Evolutionary conservation across 2,888 invertebrate species (phyloP).

Genomic region (Chrysodeixis includens): DNA sequence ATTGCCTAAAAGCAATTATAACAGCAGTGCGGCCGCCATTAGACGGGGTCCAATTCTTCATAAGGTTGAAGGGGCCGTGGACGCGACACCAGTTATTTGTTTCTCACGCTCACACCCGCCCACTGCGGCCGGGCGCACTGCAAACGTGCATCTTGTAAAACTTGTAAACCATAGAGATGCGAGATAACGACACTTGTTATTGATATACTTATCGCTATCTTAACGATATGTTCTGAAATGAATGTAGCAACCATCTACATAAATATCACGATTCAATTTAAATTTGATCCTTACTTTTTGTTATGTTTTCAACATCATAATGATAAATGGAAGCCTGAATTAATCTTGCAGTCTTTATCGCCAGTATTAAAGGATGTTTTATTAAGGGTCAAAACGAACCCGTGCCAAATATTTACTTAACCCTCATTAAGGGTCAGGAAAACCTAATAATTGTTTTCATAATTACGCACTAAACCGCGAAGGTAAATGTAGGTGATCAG

Average conservation of each 20-base stretch:
- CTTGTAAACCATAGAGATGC: slow-evolving; percentile 56
- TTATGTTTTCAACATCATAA: slow-evolving; percentile 20
- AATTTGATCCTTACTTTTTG: slow-evolving; percentile 30
- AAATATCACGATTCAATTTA: slow-evolving; percentile 44
- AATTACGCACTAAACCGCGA: slow-evolving; percentile 45
- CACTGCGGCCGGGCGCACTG: slow-evolving; percentile 71
- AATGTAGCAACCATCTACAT: slow-evolving; percentile 45
- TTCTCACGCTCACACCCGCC: slow-evolving; percentile 88
- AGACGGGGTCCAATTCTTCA: slow-evolving; percentile 67
- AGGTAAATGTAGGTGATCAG: slow-evolving; percentile 40
- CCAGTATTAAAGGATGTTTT: slow-evolving; percentile 50
- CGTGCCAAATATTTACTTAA: slow-evolving; percentile 50
- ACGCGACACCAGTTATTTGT: slow-evolving; percentile 80
- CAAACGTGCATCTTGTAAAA: slow-evolving; percentile 65
- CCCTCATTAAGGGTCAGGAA: slow-evolving; percentile 47
- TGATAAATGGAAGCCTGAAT: slow-evolving; percentile 27
- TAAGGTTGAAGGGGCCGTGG: slow-evolving; percentile 69
- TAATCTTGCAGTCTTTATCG: slow-evolving; percentile 42
- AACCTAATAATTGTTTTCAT: slow-evolving; percentile 56
- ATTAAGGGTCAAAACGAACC: slow-evolving; percentile 43
- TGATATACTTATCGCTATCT: slow-evolving; percentile 56
- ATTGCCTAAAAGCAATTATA: slow-evolving; percentile 74
- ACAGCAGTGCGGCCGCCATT: slow-evolving; percentile 64
- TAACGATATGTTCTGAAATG: slow-evolving; percentile 52
- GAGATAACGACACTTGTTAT: slow-evolving; percentile 58